Conservation (phyloP, 1,140 invertebrate species). For the Drosophila quadrilineata region DNA sequence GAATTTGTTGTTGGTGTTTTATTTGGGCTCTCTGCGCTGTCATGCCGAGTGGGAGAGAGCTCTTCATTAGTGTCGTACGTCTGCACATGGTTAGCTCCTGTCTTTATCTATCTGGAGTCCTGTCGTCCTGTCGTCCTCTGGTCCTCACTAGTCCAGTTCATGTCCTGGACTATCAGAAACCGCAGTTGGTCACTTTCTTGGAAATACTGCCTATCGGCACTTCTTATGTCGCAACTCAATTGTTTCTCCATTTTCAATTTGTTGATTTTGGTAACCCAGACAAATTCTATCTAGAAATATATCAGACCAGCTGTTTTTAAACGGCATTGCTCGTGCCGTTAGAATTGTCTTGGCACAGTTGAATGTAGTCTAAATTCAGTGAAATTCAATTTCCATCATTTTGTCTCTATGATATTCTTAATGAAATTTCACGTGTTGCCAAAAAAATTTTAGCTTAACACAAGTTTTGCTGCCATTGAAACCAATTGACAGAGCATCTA, state of each 20-base stretch:
- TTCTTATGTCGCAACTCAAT: constrained; percentile 42
- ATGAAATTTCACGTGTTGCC: constrained; percentile 6
- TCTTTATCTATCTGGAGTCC: constrained; percentile 6
- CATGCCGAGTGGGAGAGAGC: constrained; percentile 30
- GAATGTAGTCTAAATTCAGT: no score
- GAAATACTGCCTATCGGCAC: constrained; percentile 52
- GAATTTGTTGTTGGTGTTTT: constrained; percentile 37
- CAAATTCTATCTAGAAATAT: no score
- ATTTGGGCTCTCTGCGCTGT: constrained; percentile 22
- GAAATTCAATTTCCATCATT: no score
- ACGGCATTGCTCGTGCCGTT: no score
- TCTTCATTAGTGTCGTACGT: constrained; percentile 62
- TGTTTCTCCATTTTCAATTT: constrained; percentile 24
- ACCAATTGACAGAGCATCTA: constrained; percentile 20
- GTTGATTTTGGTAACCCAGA: neutral
- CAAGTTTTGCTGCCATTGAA: constrained; percentile 8
- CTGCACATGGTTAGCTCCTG: constrained; percentile 28
- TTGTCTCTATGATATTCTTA: constrained; percentile 1
- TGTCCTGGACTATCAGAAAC: constrained; percentile 51
- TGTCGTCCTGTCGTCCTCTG: constrained; percentile 10
- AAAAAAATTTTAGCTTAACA: neutral
- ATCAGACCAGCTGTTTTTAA: no score
- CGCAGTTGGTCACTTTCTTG: constrained; percentile 72
- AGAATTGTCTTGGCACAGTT: no score
- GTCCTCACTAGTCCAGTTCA: neutral